phyloP scores from a whole-genome alignment of 2,888 invertebrate species.

The Mayetiola destructor region DNA sequence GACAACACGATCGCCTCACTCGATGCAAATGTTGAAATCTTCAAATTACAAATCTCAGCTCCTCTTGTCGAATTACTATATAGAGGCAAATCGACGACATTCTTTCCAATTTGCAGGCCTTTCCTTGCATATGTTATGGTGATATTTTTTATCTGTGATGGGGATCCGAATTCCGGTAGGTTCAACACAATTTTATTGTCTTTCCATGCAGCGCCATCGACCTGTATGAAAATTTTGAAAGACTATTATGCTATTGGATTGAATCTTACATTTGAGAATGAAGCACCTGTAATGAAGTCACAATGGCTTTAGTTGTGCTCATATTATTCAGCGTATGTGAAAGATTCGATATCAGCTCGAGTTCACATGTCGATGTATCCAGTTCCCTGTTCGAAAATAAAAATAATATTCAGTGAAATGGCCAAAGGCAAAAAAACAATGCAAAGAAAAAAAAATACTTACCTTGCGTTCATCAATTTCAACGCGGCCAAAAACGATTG shows the following conservation, averaged over 20 bases:
- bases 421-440: neutral
- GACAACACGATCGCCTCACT: constrained; percentile 27
- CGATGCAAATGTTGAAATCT: constrained; percentile 23
- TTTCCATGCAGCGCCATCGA: constrained; percentile 26
- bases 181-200: constrained; percentile 21
- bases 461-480: constrained; percentile 29
- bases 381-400: constrained; percentile 17
- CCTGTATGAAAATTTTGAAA: constrained; percentile 19
- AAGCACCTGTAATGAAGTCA: constrained; percentile 28
- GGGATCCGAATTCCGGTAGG: neutral
- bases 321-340: neutral
- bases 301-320: neutral
- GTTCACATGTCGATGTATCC: constrained; percentile 27
- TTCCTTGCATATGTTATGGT: constrained; percentile 23
- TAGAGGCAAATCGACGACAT: constrained; percentile 22
- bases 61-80: constrained; percentile 28
- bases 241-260: neutral
- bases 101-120: constrained; percentile 18
- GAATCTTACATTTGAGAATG: neutral
- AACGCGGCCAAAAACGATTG: constrained; percentile 30
- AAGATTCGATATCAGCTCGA: constrained; percentile 22
- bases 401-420: neutral
- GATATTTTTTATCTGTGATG: constrained; percentile 14
- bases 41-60: constrained; percentile 28
- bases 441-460: neutral